Percentiles rank a stretch among this genome's conserved stretches.
These are phyloP conservation scores for Phymastichus coffea DNA, from an alignment of 1,140 invertebrate species.

Conservation along the genomic window DNA sequence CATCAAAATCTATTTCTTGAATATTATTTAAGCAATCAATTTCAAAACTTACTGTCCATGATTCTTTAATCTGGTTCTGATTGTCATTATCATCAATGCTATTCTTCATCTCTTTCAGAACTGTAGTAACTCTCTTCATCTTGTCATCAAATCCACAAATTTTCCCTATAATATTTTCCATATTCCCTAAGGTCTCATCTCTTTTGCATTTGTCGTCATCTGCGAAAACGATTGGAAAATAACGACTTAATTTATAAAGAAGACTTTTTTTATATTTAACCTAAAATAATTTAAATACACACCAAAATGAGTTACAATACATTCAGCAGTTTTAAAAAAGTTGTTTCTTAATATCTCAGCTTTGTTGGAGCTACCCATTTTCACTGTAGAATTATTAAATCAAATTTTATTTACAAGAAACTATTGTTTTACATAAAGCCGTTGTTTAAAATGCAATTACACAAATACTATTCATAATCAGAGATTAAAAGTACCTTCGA, in stretches of 20 bases:
- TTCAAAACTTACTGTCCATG: slow-evolving; percentile 6
- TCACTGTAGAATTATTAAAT: neutral
- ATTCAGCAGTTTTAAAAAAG: slow-evolving; percentile 31
- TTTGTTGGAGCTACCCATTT: slow-evolving; percentile 3
- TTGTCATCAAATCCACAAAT: slow-evolving; percentile 15
- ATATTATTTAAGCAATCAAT: neutral
- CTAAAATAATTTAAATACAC: neutral
- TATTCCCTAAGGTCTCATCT: slow-evolving; percentile 16
- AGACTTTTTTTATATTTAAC: too few relatives aligned
- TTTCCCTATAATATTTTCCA: slow-evolving; percentile 30
- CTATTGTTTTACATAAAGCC: too few relatives aligned
- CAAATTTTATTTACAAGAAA: too few relatives aligned
- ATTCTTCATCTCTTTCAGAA: slow-evolving; percentile 12
- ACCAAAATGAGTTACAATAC: slow-evolving; percentile 28
- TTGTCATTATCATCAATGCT: slow-evolving; percentile 10
- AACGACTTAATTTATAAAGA: neutral
- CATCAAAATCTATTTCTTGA: neutral
- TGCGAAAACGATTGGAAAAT: neutral
- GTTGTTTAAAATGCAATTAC: too few relatives aligned
- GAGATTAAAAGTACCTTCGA: too few relatives aligned
- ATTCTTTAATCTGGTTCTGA: slow-evolving; percentile 10
- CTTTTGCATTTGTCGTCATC: slow-evolving; percentile 14
- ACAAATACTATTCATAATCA: too few relatives aligned
- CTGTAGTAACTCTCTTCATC: slow-evolving; percentile 8
- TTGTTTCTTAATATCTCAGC: slow-evolving; percentile 3